Conservation (phyloP, 2,888 invertebrate species). For the Magallana nippona region DNA sequence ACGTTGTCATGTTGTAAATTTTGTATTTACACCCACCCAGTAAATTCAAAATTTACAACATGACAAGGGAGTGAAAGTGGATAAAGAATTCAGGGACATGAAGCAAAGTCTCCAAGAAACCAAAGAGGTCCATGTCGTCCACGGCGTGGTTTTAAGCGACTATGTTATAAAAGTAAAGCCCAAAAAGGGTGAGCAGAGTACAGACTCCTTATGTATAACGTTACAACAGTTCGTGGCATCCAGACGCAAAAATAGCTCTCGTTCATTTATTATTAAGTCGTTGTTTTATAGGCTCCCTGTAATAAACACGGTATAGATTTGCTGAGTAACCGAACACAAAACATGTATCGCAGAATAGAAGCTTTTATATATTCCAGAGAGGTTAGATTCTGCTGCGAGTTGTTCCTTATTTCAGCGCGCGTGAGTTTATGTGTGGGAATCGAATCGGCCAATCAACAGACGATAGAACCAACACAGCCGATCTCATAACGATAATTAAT, state of each 20-base stretch:
- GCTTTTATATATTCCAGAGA: not conserved
- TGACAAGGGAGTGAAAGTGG: slow-evolving; percentile 65
- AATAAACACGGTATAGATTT: too few relatives aligned
- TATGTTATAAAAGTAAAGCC: slow-evolving; percentile 52
- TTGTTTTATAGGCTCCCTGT: too few relatives aligned
- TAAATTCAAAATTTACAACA: too few relatives aligned
- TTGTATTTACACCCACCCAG: too few relatives aligned
- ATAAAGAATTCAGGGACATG: slow-evolving; percentile 62
- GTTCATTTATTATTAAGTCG: too few relatives aligned
- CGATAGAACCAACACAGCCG: not conserved
- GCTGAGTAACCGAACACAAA: too few relatives aligned
- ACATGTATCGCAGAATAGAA: too few relatives aligned
- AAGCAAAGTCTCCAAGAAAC: slow-evolving; percentile 54
- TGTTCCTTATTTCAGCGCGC: not conserved
- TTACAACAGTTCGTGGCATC: too few relatives aligned
- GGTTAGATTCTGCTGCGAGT: not conserved
- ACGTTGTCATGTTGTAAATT: too few relatives aligned
- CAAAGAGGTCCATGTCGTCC: slow-evolving; percentile 53
- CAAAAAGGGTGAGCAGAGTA: slow-evolving; percentile 36
- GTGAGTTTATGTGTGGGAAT: slow-evolving; percentile 10
- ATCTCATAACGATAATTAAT: too few relatives aligned
- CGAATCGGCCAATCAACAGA: not conserved
- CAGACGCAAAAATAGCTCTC: too few relatives aligned
- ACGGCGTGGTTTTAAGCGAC: slow-evolving; percentile 58
- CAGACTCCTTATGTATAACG: too few relatives aligned